phyloP scores from a whole-genome alignment of 2,888 invertebrate species.

The Epinotia brunnichana region DNA sequence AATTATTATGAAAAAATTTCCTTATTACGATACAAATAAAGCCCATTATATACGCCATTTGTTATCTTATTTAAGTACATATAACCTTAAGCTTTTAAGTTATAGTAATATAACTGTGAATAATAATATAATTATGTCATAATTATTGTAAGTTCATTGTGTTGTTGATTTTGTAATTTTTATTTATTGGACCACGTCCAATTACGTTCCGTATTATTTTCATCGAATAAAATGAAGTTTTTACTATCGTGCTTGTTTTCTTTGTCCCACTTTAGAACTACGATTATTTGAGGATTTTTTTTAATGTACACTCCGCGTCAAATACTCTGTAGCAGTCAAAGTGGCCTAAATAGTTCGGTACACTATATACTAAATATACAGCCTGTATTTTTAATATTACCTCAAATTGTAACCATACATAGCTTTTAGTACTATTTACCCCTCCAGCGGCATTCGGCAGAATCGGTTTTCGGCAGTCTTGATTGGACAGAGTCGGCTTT shows the following conservation, averaged over 20 bases:
- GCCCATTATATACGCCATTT: neutral
- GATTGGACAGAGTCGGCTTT: too few relatives aligned
- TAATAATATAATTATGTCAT: slow-evolving; percentile 28
- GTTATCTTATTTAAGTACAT: slow-evolving; percentile 14
- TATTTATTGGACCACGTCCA: slow-evolving; percentile 30
- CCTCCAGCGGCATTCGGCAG: too few relatives aligned
- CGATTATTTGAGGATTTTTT: neutral
- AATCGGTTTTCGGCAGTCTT: too few relatives aligned
- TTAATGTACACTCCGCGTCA: too few relatives aligned
- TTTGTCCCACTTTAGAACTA: neutral
- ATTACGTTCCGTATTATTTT: slow-evolving; percentile 20
- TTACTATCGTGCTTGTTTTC: slow-evolving; percentile 24
- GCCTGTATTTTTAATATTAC: too few relatives aligned
- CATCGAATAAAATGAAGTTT: slow-evolving; percentile 34
- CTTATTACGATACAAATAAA: too few relatives aligned
- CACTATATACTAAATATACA: too few relatives aligned
- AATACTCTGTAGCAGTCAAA: too few relatives aligned
- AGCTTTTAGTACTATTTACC: too few relatives aligned
- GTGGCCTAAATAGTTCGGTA: too few relatives aligned
- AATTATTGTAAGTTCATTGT: slow-evolving; percentile 30
- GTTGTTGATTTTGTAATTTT: slow-evolving; percentile 41
- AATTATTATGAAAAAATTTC: too few relatives aligned
- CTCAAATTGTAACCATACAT: too few relatives aligned
- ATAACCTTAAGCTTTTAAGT: slow-evolving; percentile 25
- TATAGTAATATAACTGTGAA: slow-evolving; percentile 31